phyloP scores from a whole-genome alignment of 2,797 vertebrate genomes.

The Cyclura pinguis region DNA sequence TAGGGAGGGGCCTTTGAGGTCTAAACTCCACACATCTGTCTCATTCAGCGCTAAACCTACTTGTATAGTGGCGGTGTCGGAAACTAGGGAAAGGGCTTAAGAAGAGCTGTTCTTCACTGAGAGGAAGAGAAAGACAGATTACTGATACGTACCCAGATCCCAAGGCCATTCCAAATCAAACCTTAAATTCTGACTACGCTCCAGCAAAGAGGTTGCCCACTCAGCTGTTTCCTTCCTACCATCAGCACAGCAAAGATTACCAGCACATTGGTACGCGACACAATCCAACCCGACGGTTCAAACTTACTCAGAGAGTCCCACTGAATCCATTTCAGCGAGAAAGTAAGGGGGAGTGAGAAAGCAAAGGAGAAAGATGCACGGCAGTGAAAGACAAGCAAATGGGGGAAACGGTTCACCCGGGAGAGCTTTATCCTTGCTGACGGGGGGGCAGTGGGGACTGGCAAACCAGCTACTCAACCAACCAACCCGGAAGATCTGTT shows the following conservation, averaged over 20 bases:
- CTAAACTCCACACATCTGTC: too few relatives aligned
- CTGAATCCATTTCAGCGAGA: constrained; percentile 73
- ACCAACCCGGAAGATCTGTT: neutral
- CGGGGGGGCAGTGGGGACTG: too few relatives aligned
- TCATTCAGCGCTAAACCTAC: too few relatives aligned
- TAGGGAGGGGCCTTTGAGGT: too few relatives aligned
- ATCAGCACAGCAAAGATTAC: constrained; percentile 75
- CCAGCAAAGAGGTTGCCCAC: neutral
- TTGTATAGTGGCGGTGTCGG: too few relatives aligned
- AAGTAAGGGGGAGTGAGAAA: constrained; percentile 66
- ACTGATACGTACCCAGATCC: neutral
- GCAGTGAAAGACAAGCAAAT: constrained; percentile 77
- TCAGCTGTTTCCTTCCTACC: neutral
- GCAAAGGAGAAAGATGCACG: constrained; percentile 60
- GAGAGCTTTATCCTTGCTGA: constrained; percentile 67
- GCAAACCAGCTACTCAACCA: too few relatives aligned
- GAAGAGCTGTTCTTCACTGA: neutral
- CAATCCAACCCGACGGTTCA: constrained; percentile 67
- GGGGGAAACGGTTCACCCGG: constrained; percentile 38
- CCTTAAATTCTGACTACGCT: constrained; percentile 71
- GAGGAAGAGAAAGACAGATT: neutral
- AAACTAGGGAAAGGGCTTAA: neutral
- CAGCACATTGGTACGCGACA: constrained; percentile 35
- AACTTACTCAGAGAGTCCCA: constrained; percentile 77
- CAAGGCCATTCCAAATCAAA: neutral